Conservation (phyloP, 1,140 invertebrate genomes). For the Calephelis nemesis region DNA sequence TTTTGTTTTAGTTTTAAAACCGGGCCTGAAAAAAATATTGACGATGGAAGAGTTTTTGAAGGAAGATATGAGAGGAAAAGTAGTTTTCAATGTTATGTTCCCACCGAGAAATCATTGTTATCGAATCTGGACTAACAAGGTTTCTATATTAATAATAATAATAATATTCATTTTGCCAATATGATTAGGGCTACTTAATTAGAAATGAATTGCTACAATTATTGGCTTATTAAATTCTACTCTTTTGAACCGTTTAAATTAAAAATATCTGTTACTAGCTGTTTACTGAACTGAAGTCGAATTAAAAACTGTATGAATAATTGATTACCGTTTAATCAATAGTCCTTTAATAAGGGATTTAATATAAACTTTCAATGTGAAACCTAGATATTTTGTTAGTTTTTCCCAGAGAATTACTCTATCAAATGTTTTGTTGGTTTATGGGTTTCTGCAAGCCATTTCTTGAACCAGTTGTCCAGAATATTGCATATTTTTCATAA, state of each 20-base stretch:
- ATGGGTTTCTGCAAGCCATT: no score
- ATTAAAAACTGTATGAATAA: neutral
- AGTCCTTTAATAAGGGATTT: no score
- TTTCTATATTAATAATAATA: no score
- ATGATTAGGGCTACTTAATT: slow-evolving; percentile 7
- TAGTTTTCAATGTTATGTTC: slow-evolving; percentile 82
- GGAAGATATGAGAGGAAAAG: slow-evolving; percentile 82
- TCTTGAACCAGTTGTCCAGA: no score
- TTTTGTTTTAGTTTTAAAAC: neutral
- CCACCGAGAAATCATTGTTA: slow-evolving; percentile 72
- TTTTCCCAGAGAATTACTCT: no score
- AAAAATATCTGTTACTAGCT: no score
- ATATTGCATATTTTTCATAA: no score
- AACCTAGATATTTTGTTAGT: no score
- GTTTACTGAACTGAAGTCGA: no score
- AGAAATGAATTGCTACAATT: neutral
- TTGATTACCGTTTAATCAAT: slow-evolving; percentile 9
- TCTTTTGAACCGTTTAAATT: no score
- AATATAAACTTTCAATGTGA: no score
- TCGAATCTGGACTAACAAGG: slow-evolving; percentile 81
- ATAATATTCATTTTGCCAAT: neutral
- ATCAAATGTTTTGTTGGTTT: no score
- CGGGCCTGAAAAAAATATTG: slow-evolving; percentile 36
- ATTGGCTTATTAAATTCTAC: neutral
- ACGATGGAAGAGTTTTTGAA: slow-evolving; percentile 80